A percentile compares a stretch with the other conserved stretches of the same genome.
Evolutionary conservation across 2,888 invertebrate genomes (phyloP).

Genomic region (Phortica okadai): DNA sequence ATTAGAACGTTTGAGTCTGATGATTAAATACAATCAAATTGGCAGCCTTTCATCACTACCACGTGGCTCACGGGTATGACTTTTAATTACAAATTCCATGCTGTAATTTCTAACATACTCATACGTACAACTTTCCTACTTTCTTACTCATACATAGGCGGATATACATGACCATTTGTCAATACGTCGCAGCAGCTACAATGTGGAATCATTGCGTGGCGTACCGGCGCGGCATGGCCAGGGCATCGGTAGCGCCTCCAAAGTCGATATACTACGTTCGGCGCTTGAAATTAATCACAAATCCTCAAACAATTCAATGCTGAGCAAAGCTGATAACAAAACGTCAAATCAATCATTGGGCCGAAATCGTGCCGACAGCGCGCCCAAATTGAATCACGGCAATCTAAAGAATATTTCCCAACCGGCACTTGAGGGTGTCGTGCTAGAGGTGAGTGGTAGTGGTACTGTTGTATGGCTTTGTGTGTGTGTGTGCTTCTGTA

Average conservation of each 20-base stretch:
- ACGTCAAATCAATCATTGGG: constrained; percentile 81
- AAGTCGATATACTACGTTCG: constrained; percentile 83
- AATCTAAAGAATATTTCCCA: constrained; percentile 81
- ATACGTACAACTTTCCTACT: background rate
- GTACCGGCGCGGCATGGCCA: constrained; percentile 62
- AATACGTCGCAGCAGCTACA: constrained; percentile 76
- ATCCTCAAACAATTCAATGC: constrained; percentile 77
- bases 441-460: constrained; percentile 78
- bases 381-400: constrained; percentile 79
- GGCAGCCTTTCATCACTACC: constrained; percentile 86
- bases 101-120: constrained; percentile 1
- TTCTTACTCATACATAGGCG: constrained; percentile 59
- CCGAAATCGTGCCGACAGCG: constrained; percentile 80
- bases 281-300: constrained; percentile 83
- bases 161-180: constrained; percentile 76
- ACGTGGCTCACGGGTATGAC: constrained; percentile 80
- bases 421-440: constrained; percentile 78
- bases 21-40: constrained; percentile 86
- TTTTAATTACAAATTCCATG: constrained; percentile 53
- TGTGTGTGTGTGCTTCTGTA: constrained; percentile 32
- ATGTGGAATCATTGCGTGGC: constrained; percentile 74
- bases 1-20: constrained; percentile 83
- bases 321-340: constrained; percentile 76
- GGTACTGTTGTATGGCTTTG: constrained; percentile 12
- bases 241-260: constrained; percentile 76